These are phyloP conservation scores for Pyxicephalus adspersus DNA, from an alignment of 2,113 vertebrate species.

Conservation along the genomic window DNA sequence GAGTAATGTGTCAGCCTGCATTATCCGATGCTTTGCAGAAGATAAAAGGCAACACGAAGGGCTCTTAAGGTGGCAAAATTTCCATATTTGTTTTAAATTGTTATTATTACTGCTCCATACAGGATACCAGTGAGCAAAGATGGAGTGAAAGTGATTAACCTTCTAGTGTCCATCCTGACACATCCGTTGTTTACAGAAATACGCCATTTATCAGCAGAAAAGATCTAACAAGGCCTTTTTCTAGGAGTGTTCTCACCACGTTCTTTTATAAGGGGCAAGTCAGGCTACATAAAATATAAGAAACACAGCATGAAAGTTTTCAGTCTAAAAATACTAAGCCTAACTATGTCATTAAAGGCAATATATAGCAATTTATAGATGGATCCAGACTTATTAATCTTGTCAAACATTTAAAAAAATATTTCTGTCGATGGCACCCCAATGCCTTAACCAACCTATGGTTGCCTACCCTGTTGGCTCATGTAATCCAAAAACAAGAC, in stretches of 20 bases:
- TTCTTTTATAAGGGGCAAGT: background rate
- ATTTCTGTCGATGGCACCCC: no score
- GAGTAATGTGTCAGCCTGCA: conserved; percentile 53
- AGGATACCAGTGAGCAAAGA: conserved; percentile 2
- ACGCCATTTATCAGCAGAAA: background rate
- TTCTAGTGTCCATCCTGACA: background rate
- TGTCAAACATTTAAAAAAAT: no score
- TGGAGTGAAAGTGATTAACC: conserved; percentile 26
- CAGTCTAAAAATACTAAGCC: no score
- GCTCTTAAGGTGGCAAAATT: conserved; percentile 54
- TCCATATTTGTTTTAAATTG: conserved; percentile 53
- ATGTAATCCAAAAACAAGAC: no score
- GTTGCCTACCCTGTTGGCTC: no score
- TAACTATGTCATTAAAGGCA: no score
- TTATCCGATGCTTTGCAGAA: conserved; percentile 50
- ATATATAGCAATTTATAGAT: no score
- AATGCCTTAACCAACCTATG: no score
- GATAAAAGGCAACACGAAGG: conserved; percentile 53
- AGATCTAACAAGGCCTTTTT: background rate
- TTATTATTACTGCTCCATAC: conserved; percentile 38
- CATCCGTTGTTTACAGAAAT: background rate
- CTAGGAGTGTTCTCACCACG: background rate
- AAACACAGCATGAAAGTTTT: background rate
- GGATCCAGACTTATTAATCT: no score
- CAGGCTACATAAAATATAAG: background rate